Base-by-base conservation (phyloP, 2,888 invertebrate species). In the Morpho helenor region DNA sequence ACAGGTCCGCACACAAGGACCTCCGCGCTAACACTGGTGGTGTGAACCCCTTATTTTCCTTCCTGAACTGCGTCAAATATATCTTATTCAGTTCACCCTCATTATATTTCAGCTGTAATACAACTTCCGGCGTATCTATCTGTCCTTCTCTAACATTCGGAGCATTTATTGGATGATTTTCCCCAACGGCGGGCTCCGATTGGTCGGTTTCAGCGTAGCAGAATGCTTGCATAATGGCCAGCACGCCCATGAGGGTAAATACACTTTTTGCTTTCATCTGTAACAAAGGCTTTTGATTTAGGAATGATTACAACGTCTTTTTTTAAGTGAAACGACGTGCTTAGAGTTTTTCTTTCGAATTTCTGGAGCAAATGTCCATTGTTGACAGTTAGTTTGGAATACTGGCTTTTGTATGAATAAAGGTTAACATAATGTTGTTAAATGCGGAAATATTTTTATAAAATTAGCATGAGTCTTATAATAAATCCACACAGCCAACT, bases 81-180 rank as follows among this genome's bases (percentile, higher is more conserved):
- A 91, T 85, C 77, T 82, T 82, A 78, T 89, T 80, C 80, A 91
- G 78, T 76, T 83, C 84, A 53, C 91, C 91, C 10, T 75, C 73
- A 56, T 84, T 80, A 64, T 91, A 91, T 67, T 90, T 90, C 70
- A 91, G 72, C 65, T 89, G 87, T 23, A 91, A 69, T 49, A 91
- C 83, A 8, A 91, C 88, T 67, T 88, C 88, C 0, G 89, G 87
- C 3, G 79, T 77, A 23, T 79, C 79, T 61, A 74, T 54, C 63
- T 66, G 74, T 78, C 82, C 79, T 76, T 71, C 69, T 79, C 72
- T 74, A 44, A 9, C 54, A 31, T 43, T 49, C 3, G 43, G 9
- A 7, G 41, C 47, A 40, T 23, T 75, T 8, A 84, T 84, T 84
- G 81, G 82, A 57, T 72, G 69, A 2, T 68, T 68, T 16, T 72